A percentile compares a stretch with the other conserved stretches of the same genome.
phyloP scores from a whole-genome alignment of 2,888 invertebrate genomes.

The Muscina levida region DNA sequence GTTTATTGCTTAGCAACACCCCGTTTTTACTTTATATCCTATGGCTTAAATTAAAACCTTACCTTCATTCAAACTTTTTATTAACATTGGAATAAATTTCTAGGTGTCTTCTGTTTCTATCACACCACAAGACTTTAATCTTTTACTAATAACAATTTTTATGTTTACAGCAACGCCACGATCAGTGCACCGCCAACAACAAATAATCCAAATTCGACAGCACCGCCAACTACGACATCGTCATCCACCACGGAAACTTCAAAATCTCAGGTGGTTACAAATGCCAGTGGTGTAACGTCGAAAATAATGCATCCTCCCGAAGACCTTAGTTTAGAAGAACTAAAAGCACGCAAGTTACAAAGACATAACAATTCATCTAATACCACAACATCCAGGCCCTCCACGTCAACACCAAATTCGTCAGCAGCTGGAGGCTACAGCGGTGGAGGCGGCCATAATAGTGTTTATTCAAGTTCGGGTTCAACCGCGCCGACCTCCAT shows the following conservation, averaged over 20 bases:
- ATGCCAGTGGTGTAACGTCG: conserved; percentile 90
- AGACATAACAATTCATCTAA: conserved; percentile 75
- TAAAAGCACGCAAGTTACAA: conserved; percentile 83
- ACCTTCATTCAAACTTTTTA: too few species aligned
- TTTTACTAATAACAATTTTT: neutral
- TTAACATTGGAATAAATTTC: too few species aligned
- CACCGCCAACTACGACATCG: conserved; percentile 78
- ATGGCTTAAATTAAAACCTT: too few species aligned
- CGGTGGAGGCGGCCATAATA: neutral
- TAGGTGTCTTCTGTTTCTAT: too few species aligned
- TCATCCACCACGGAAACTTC: conserved; percentile 68
- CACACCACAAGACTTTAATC: too few species aligned
- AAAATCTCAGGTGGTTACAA: conserved; percentile 80
- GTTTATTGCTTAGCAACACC: too few species aligned
- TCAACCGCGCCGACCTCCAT: conserved; percentile 78
- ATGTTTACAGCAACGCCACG: conserved; percentile 84
- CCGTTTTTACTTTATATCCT: too few species aligned
- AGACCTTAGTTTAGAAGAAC: conserved; percentile 93
- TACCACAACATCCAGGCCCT: conserved; percentile 41
- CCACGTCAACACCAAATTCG: conserved; percentile 57
- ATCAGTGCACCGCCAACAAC: conserved; percentile 88
- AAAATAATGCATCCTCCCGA: conserved; percentile 97
- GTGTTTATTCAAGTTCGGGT: conserved; percentile 39
- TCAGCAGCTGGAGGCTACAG: conserved; percentile 55
- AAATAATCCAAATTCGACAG: conserved; percentile 78